phyloP scores from a whole-genome alignment of 2,888 invertebrate genomes.

The Anagyrus pseudococci region DNA sequence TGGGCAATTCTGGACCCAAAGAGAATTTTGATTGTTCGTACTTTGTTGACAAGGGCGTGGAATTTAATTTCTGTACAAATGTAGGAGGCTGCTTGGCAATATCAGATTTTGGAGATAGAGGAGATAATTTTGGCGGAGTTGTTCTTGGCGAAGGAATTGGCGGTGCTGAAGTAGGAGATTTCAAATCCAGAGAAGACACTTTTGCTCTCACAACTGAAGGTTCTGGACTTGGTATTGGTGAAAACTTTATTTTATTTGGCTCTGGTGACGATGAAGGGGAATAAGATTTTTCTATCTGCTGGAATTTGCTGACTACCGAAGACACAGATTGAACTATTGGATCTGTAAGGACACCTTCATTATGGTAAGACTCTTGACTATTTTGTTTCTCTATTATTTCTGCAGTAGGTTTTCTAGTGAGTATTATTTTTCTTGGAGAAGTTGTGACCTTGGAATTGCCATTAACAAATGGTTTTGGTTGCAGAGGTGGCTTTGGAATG shows the following conservation, averaged over 20 bases:
- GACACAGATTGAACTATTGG: slow-evolving; percentile 57
- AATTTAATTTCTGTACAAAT: slow-evolving; percentile 44
- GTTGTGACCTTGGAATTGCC: slow-evolving; percentile 48
- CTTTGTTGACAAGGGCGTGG: slow-evolving; percentile 41
- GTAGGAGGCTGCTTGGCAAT: slow-evolving; percentile 26
- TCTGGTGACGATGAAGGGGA: slow-evolving; percentile 56
- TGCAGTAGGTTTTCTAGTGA: slow-evolving; percentile 46
- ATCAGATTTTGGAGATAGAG: slow-evolving; percentile 50
- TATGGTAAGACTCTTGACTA: slow-evolving; percentile 45
- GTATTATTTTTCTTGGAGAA: slow-evolving; percentile 55
- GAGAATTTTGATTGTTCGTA: slow-evolving; percentile 17
- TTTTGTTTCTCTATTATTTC: slow-evolving; percentile 50
- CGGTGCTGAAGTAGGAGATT: slow-evolving; percentile 50
- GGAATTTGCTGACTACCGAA: slow-evolving; percentile 59
- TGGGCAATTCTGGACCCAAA: slow-evolving; percentile 18
- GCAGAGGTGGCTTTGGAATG: slow-evolving; percentile 63
- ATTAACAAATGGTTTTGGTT: slow-evolving; percentile 63
- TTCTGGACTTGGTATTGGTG: slow-evolving; percentile 56
- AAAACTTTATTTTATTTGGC: slow-evolving; percentile 54
- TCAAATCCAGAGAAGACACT: slow-evolving; percentile 47
- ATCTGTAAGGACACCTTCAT: slow-evolving; percentile 55
- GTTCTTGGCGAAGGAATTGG: slow-evolving; percentile 52
- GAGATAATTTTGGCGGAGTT: slow-evolving; percentile 46
- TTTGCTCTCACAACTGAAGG: slow-evolving; percentile 45
- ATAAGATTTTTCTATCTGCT: slow-evolving; percentile 55